These are phyloP conservation scores for Sphecodes monilicornis DNA, from an alignment of 2,888 invertebrate genomes.

Conservation along the genomic window DNA sequence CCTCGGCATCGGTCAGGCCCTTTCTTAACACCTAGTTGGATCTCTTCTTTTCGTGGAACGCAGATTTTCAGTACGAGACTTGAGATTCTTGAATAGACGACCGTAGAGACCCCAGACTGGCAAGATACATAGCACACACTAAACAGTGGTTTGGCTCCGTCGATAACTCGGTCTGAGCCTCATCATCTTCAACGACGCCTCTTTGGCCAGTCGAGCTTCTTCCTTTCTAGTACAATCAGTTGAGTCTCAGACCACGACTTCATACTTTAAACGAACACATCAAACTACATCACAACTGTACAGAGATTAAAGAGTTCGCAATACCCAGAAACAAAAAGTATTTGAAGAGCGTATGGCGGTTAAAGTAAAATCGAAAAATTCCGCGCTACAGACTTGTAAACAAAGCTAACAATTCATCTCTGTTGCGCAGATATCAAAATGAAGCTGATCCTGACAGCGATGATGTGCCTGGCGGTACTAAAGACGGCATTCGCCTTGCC, in stretches of 20 bases:
- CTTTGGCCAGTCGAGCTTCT: neutral
- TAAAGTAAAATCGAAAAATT: neutral
- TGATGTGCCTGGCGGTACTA: conserved; percentile 87
- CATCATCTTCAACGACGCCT: neutral
- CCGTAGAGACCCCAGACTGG: too few species aligned
- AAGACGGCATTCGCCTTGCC: conserved; percentile 87
- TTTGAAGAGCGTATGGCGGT: neutral
- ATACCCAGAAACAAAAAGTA: neutral
- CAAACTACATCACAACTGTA: neutral
- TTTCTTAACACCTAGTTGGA: neutral
- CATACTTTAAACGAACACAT: too few species aligned
- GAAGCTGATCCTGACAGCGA: conserved; percentile 80
- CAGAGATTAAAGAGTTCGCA: neutral
- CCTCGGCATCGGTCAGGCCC: neutral
- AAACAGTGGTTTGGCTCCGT: neutral
- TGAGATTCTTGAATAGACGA: neutral
- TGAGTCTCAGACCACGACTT: too few species aligned
- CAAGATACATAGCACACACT: too few species aligned
- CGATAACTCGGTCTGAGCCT: too few species aligned
- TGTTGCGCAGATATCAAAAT: conserved; percentile 81
- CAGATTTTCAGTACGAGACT: too few species aligned
- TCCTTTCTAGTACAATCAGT: too few species aligned
- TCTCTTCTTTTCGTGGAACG: neutral
- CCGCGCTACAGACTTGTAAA: neutral
- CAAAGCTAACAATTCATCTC: neutral